Base-by-base conservation (phyloP, 2,797 vertebrate species). In the Xenops minutus region DNA sequence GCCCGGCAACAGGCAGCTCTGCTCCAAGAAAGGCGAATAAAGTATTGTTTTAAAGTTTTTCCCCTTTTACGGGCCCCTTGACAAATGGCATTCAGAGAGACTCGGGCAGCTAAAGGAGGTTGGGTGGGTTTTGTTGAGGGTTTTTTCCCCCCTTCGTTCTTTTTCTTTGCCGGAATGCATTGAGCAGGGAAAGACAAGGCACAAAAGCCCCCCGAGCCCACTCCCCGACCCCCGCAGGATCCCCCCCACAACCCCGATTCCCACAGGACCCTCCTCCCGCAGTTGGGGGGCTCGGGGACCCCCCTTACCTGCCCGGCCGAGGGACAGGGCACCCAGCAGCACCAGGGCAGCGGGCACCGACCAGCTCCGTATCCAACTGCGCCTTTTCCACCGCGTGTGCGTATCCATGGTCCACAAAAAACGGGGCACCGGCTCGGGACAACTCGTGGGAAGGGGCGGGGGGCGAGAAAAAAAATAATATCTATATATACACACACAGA, bases 381-480 rank as follows among this genome's bases (percentile, higher is more conserved):
- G 94, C 92, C 94, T 96, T 98, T 98, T 98, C 98, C 98, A 98
- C 95, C 98, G 97, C 85, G 98, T 98, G 97, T 98, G 98, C 52
- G 97, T 97, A 97, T 98, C 98, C 98, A 98, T 98, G 96, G 91
- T 97, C 96, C 93, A 89, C 71, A 48, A 48, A 39, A 91, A 86
- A 64, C 91, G 82, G 66, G 89, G 37, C 68, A 92, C 58, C 89
- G 54, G 87, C 94, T 72, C 90, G 89, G 79, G 69, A 56, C 51
- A 87, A 73, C 22, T 68, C 64, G 26, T 12, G 8, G 20, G 27
- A 7, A 20, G 7, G 61, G 27, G 6, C 9, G 6, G 39, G 18
- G 18, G 18, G 8, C 7, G 41, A 17, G 8, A 43, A 20, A 14
- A n/a, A 41, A 27, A 51, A 58, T 27, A 69, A 69, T 51, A 63